Evolutionary conservation across 2,797 vertebrate genomes (phyloP).

Genomic region (Enteromius anoplus): DNA sequence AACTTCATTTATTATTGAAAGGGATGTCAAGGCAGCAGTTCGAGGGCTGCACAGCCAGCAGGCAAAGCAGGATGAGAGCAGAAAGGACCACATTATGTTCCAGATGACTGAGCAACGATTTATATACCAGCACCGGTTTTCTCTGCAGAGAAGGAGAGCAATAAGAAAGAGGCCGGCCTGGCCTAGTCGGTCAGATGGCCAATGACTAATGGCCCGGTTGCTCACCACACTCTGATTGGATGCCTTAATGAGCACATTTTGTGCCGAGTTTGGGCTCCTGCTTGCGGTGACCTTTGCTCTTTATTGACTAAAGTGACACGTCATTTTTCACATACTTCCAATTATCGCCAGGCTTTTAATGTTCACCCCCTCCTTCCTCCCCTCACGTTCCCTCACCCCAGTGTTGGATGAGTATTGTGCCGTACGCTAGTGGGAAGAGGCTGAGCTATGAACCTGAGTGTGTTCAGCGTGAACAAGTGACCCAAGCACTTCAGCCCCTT

Average conservation of each 20-base stretch:
- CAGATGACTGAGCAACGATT: constrained; percentile 87
- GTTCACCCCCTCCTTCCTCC: constrained; percentile 71
- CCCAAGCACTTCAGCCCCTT: constrained; percentile 1
- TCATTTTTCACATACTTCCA: constrained; percentile 99
- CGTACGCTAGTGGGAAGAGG: constrained; percentile 61
- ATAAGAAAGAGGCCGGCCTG: constrained; percentile 73
- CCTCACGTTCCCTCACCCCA: constrained; percentile 20
- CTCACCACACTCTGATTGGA: constrained; percentile 87
- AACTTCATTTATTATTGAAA: constrained; percentile 86
- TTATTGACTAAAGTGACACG: constrained; percentile 97
- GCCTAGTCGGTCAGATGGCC: constrained; percentile 77
- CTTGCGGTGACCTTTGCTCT: constrained; percentile 93
- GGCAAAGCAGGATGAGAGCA: constrained; percentile 76
- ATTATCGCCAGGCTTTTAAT: constrained; percentile 87
- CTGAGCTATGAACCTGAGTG: constrained; percentile 34
- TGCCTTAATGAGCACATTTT: constrained; percentile 93
- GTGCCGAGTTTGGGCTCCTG: constrained; percentile 85
- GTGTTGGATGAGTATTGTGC: constrained; percentile 59
- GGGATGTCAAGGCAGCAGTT: constrained; percentile 83
- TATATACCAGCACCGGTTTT: constrained; percentile 77
- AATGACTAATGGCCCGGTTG: constrained; percentile 90
- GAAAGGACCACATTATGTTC: constrained; percentile 81
- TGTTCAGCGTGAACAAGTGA: constrained; percentile 16
- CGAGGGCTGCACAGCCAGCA: constrained; percentile 79
- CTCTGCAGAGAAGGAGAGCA: constrained; percentile 75